Base-by-base conservation (phyloP, 2,888 invertebrate genomes). In the Ametastegia equiseti region DNA sequence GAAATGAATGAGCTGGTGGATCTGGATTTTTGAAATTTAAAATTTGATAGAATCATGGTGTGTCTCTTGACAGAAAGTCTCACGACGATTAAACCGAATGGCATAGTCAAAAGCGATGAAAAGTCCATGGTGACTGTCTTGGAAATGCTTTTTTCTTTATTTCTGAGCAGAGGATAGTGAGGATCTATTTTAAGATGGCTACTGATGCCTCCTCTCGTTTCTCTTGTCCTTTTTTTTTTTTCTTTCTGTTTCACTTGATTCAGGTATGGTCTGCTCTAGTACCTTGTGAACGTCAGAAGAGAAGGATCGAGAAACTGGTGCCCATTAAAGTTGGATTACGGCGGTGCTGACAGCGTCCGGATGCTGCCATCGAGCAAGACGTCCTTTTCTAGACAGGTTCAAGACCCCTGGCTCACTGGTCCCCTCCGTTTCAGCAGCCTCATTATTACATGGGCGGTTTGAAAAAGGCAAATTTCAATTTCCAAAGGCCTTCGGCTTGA, bases 241-340 rank as follows among this genome's bases (percentile, higher is more conserved):
- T n/a, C 39, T 11, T 23, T 67, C 39, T 13, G 23, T 39, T 67
- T 67, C 13, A 2, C 39, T 39, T 67, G 7, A 30, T 9, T 30
- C 27, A 60, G 36, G 27, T 67, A 36, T 15, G 27, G 60, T 9
- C 60, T 27, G 60, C 9, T 60, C 30, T 60, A 60, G 13, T 60
- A 60, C 47, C 27, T 36, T 9, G 71, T 30, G 47, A 19, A 42
- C 30, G 71, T 45, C 27, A 27, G 47, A 71, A 27, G 27, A 15
- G 45, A 33, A 23, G 23, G 30, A 9, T 15, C 13, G 39, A 36
- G 47, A 11, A 45, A 13, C 7, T 9, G 73, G n/a, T 42, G 27
- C 75, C 75, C 75, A 75, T 75, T 75, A 75, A 75, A 75, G 50
- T 54, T 54, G 75, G 75, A 75, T 75, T 75, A 75, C 75, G 75